These are phyloP conservation scores for Drosophila ogumai DNA, from an alignment of 1,140 invertebrate genomes.

Conservation along the genomic window DNA sequence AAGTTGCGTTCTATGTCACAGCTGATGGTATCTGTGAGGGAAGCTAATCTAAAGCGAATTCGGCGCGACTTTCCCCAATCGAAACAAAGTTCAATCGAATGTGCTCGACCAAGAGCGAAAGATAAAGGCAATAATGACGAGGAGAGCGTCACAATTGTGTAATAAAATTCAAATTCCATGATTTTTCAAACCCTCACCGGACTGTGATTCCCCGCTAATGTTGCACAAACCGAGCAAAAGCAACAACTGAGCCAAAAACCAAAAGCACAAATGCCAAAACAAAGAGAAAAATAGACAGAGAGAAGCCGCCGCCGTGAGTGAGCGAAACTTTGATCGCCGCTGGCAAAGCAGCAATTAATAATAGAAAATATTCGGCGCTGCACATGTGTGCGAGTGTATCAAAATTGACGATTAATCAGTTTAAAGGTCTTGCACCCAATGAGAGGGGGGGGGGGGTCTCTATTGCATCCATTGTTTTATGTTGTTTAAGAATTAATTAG, in stretches of 20 bases:
- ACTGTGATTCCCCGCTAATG: constrained; percentile 27
- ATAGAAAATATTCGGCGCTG: constrained; percentile 45
- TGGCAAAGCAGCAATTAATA: constrained; percentile 40
- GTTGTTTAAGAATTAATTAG: constrained; percentile 52
- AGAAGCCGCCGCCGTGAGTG: background rate
- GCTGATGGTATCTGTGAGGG: constrained; percentile 16
- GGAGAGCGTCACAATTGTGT: constrained; percentile 23
- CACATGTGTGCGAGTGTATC: constrained; percentile 36
- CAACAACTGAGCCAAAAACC: constrained; percentile 22
- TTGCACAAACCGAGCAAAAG: constrained; percentile 46
- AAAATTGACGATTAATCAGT: constrained; percentile 71
- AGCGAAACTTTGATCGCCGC: constrained; percentile 47
- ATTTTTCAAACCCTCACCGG: constrained; percentile 9
- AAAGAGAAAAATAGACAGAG: constrained; percentile 5
- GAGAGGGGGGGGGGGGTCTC: background rate
- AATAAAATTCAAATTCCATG: constrained; percentile 27
- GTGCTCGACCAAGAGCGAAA: constrained; percentile 22
- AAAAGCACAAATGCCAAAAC: constrained; percentile 14
- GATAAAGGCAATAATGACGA: constrained; percentile 11
- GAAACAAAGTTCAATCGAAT: constrained; percentile 50
- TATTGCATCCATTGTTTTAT: constrained; percentile 46
- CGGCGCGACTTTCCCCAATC: constrained; percentile 19
- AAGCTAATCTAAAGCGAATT: constrained; percentile 22
- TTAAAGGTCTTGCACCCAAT: constrained; percentile 62
- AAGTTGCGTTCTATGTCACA: constrained; percentile 14